Conservation (phyloP, 2,797 vertebrate species). For the Pteronotus mesoamericanus region DNA sequence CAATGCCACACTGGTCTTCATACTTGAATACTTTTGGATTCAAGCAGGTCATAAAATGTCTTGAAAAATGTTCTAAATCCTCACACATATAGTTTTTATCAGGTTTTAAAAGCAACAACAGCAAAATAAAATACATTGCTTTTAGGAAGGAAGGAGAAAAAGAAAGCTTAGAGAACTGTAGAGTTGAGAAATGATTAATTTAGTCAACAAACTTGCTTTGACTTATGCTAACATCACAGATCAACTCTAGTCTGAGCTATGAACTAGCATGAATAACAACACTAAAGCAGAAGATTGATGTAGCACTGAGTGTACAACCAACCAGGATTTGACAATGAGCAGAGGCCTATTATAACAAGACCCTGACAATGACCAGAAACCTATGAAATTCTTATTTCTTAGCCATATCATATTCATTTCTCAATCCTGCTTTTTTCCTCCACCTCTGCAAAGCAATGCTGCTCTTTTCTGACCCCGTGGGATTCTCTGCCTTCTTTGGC, state of each 20-base stretch:
- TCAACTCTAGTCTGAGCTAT: neutral
- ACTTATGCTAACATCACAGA: neutral
- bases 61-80: neutral
- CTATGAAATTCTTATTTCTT: neutral
- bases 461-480: neutral
- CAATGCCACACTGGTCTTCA: neutral
- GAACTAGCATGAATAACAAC: neutral
- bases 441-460: neutral
- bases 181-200: neutral
- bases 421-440: neutral
- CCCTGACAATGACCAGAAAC: neutral
- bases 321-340: neutral
- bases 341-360: neutral
- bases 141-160: neutral
- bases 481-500: slow-evolving; percentile 40
- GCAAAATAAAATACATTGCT: neutral
- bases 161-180: neutral
- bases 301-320: fast-evolving
- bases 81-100: neutral
- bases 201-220: neutral
- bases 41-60: neutral
- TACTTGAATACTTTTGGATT: neutral
- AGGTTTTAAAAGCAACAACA: neutral
- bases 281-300: fast-evolving
- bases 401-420: neutral